These are phyloP conservation scores for Semotilus atromaculatus DNA, from an alignment of 2,797 vertebrate species.

Conservation along the genomic window DNA sequence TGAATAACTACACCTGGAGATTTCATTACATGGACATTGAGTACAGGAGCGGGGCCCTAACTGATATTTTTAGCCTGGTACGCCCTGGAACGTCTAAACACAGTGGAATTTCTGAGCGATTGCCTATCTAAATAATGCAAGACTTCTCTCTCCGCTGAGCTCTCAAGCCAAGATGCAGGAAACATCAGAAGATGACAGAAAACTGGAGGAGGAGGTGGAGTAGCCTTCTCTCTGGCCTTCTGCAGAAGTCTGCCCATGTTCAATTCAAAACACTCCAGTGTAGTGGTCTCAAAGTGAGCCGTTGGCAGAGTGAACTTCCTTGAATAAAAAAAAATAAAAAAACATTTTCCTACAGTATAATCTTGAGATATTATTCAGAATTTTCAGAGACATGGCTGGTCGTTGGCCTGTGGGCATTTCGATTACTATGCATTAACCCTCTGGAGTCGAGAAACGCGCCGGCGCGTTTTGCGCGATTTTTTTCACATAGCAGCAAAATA, in stretches of 20 bases:
- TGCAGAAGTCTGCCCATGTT: constrained; percentile 75
- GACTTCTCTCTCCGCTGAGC: constrained; percentile 65
- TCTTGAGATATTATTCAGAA: not conserved
- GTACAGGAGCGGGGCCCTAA: constrained; percentile 23
- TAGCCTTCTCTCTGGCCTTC: constrained; percentile 51
- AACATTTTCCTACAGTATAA: constrained; percentile 7
- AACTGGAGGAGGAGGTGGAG: constrained; percentile 69
- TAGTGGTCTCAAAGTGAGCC: constrained; percentile 62
- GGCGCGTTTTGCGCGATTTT: too few relatives aligned
- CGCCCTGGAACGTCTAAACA: constrained; percentile 67
- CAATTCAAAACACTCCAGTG: constrained; percentile 54
- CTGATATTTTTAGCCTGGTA: constrained; percentile 60
- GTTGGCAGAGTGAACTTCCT: constrained; percentile 34
- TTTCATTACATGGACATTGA: constrained; percentile 64
- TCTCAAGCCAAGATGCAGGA: constrained; percentile 69
- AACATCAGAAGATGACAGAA: constrained; percentile 74
- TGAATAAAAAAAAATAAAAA: not conserved
- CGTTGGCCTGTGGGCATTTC: constrained; percentile 24
- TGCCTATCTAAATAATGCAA: constrained; percentile 82
- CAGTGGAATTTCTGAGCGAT: constrained; percentile 76
- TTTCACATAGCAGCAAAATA: too few relatives aligned
- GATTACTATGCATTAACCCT: constrained; percentile 29
- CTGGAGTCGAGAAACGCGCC: too few relatives aligned
- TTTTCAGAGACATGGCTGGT: constrained; percentile 20
- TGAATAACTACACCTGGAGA: constrained; percentile 71